phyloP scores from a whole-genome alignment of 2,888 invertebrate genomes.

The Perizoma flavofasciatum region DNA sequence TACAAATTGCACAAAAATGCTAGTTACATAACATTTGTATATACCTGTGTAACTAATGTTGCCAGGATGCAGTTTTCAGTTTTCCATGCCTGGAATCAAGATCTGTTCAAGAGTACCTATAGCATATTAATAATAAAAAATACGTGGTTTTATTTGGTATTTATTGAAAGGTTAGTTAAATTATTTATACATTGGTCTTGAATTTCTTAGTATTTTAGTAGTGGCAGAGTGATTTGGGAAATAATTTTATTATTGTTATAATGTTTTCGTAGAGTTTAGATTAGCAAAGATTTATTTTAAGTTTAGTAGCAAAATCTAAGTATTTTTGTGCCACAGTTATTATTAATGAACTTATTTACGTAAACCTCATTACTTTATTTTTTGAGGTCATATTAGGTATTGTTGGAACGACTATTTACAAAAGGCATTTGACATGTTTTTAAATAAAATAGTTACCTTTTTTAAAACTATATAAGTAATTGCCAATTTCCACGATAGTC shows the following conservation, averaged over 20 bases:
- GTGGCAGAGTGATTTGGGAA: slow-evolving; percentile 5
- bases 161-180: neutral
- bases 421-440: no score
- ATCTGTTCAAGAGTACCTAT: neutral
- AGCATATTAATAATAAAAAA: no score
- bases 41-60: no score
- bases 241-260: slow-evolving; percentile 42
- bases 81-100: neutral
- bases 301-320: slow-evolving; percentile 34
- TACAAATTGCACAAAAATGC: neutral
- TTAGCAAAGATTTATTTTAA: slow-evolving; percentile 58
- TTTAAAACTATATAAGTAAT: no score
- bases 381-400: no score
- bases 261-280: slow-evolving; percentile 41
- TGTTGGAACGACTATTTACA: no score
- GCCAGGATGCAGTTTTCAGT: no score
- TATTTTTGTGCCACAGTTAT: slow-evolving; percentile 43
- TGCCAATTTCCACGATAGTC: no score
- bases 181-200: neutral
- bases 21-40: no score
- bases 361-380: neutral
- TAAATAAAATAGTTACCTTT: no score
- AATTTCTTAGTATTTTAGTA: neutral
- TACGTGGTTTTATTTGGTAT: neutral
- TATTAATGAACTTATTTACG: slow-evolving; percentile 23